Evolutionary conservation across 2,888 invertebrate species (phyloP), one percentile per base, ranked within the genome.

Genomic region (Drosophila prolongata): DNA sequence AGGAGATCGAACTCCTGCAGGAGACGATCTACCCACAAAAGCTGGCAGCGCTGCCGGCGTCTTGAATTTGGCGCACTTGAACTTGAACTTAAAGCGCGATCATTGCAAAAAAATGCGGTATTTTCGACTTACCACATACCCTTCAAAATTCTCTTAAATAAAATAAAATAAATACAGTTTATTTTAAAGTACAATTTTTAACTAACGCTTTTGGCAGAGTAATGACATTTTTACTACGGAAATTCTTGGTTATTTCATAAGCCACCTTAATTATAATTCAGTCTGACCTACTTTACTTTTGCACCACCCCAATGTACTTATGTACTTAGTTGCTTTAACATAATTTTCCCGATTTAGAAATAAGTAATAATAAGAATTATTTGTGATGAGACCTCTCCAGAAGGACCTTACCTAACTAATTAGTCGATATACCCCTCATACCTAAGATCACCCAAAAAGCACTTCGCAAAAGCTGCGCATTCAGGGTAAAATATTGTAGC

Each of bases 11-110:
- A 6, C 27, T 30, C 38, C 44, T 24, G 24, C 46, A 37, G 49
- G 14, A 47, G 34, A 30, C 14, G 9, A 9, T 34, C 47, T 40
- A 14, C 43, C 10, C 13, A 19, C 9, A 47, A 38, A 46, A 30
- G 30, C 27, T 30, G 8, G 27, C 16, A 10, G 19, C 24, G 11
- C 61, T 40, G 40, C 16, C 19, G 24, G 14, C n/a, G 42, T 37
- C 49, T 16, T 19, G 42, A 11, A 44, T 34, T 44, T 34, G 37
- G 50, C 71, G 83, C 76, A 76, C 83, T 88, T 90, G 89, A 90
- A 90, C 90, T 90, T 90, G 89, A 89, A 87, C 80, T 81, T 80
- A 52, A 60, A 49, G 52, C 49, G 42, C 24, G 3, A 14, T n/a
- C 46, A 46, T 14, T 8, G 16, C 56, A 37, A 13, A 19, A 40